Evolutionary conservation across 2,113 vertebrate species (phyloP).

Genomic region (Mandrillus leucophaeus): DNA sequence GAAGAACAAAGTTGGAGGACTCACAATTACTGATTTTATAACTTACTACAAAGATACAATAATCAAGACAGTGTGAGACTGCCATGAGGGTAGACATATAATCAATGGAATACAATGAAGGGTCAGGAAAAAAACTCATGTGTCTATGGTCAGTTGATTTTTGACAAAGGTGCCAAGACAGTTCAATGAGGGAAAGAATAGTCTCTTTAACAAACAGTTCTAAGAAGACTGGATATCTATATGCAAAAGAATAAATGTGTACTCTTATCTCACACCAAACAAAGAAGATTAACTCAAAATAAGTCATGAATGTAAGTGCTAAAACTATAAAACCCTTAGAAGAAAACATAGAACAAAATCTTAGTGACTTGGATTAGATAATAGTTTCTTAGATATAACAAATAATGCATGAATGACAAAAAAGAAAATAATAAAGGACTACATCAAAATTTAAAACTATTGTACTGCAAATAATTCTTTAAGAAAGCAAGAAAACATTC

Average conservation of each 20-base stretch:
- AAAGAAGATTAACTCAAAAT: neutral
- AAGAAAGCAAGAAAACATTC: neutral
- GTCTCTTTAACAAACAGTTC: neutral
- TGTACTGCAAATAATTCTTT: neutral
- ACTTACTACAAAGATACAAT: neutral
- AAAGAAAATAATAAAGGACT: neutral
- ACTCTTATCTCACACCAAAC: neutral
- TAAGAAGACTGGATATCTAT: neutral
- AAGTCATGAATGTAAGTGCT: neutral
- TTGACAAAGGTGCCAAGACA: neutral
- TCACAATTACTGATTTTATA: neutral
- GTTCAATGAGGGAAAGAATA: neutral
- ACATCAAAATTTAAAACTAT: neutral
- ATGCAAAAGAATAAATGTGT: neutral
- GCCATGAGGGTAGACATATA: fast-evolving
- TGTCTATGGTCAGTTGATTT: neutral
- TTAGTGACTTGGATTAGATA: neutral
- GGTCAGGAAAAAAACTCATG: neutral
- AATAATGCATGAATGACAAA: neutral
- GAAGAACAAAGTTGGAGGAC: neutral
- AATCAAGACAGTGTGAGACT: neutral
- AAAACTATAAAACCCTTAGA: neutral
- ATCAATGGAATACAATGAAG: neutral
- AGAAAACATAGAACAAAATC: neutral
- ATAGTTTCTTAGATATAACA: neutral